phyloP scores from a whole-genome alignment of 2,888 invertebrate genomes.

The Parnassius apollo region DNA sequence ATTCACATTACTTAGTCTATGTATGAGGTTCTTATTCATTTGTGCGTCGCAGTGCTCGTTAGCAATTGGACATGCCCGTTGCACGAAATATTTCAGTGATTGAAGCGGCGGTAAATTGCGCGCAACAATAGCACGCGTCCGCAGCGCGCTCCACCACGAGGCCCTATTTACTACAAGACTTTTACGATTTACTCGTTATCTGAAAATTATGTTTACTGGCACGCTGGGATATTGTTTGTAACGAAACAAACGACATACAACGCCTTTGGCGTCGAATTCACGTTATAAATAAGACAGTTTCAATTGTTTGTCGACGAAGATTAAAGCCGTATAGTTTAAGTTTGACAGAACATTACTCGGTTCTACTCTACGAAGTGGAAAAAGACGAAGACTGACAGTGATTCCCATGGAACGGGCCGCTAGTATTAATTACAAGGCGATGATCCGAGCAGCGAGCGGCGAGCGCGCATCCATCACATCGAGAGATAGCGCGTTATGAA shows the following conservation, averaged over 20 bases:
- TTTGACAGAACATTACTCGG: constrained; percentile 60
- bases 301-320: constrained; percentile 45
- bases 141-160: constrained; percentile 45
- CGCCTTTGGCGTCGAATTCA: constrained; percentile 11
- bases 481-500: constrained; percentile 76
- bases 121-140: constrained; percentile 70
- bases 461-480: constrained; percentile 46
- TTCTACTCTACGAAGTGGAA: constrained; percentile 62
- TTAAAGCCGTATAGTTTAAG: constrained; percentile 21
- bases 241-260: constrained; percentile 31
- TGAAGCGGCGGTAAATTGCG: constrained; percentile 79
- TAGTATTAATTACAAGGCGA: constrained; percentile 75
- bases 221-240: constrained; percentile 32
- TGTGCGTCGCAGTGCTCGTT: constrained; percentile 78
- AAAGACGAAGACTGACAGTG: constrained; percentile 68
- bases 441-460: constrained; percentile 56
- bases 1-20: constrained; percentile 57
- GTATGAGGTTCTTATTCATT: constrained; percentile 77
- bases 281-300: constrained; percentile 41
- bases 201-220: constrained; percentile 60
- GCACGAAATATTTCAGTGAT: constrained; percentile 81
- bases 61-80: constrained; percentile 80
- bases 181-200: constrained; percentile 76
- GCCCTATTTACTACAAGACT: constrained; percentile 68
- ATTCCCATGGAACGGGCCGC: constrained; percentile 65